These are phyloP conservation scores for Bettongia penicillata DNA, from an alignment of 2,113 vertebrate species.

Conservation along the genomic window DNA sequence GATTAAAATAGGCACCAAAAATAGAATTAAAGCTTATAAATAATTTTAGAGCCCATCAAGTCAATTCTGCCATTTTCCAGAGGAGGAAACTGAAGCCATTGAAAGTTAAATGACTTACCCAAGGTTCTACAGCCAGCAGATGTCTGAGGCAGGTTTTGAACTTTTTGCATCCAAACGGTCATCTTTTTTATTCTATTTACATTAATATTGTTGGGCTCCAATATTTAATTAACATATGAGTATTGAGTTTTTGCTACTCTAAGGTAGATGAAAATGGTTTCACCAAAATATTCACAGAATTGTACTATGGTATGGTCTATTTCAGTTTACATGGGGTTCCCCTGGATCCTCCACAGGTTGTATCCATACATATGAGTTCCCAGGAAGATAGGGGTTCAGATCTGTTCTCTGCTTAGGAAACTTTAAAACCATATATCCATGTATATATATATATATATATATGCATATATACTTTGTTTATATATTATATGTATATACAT, in stretches of 20 bases:
- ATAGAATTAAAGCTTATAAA: background rate
- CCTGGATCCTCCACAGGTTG: background rate
- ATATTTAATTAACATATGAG: background rate
- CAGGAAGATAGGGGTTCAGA: background rate
- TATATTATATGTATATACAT: background rate
- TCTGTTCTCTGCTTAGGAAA: background rate
- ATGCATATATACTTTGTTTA: no score
- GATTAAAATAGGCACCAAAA: background rate
- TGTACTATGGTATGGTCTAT: background rate
- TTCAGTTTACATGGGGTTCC: background rate
- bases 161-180: background rate
- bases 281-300: background rate
- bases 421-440: background rate
- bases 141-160: background rate
- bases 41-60: background rate
- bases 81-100: background rate
- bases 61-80: background rate
- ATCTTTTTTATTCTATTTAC: background rate
- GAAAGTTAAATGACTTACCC: background rate
- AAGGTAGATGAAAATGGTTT: background rate
- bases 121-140: background rate
- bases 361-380: background rate
- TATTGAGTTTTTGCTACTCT: background rate
- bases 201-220: background rate
- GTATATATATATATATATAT: no score